Evolutionary conservation across 1,140 invertebrate species (phyloP), one percentile per base, ranked within the genome.

Genomic region (Trichonephila clavata): DNA sequence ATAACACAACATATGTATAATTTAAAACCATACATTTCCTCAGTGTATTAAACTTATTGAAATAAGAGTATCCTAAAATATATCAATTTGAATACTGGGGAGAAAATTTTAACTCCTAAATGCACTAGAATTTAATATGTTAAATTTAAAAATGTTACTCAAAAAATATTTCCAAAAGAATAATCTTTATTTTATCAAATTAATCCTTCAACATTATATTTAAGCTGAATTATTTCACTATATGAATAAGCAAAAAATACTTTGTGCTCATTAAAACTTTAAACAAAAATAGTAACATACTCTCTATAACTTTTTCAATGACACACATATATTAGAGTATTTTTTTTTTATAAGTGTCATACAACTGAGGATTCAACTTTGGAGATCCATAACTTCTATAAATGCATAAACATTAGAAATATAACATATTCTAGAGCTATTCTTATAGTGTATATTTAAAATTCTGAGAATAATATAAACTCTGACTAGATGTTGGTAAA

Each of bases 331-430:
- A 50, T 50, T n/a, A 68, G n/a, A 14, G 14, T 27, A 24, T 77
- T 32, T 4, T 77, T 4, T 77, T 77, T 13, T 39, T 39, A 27
- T 77, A 2, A 39, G 7, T 39, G 32, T 20, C 16, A 2, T 77
- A 77, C 71, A 77, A 77, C 27, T 39, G 27, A 77, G 71, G 27
- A 27, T 77, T 77, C 10, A 68, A 68, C 65, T 24, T 68, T 27
- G 24, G 24, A 77, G 71, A 77, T 77, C 50, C 21, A 24, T 83
- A 50, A 21, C 81, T 83, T 83, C 81, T 59, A 27, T 83, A 83
- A 83, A 83, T 83, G 81, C 81, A 83, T 83, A 57, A 83, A 83
- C 43, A 83, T 83, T 57, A 83, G 50, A 83, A 83, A 83, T 83
- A 83, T 57, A 83, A 83, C 81, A 83, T 83, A 57, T 83, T 21